These are phyloP conservation scores for Metopia argyrocephala DNA, from an alignment of 2,888 invertebrate species.

Conservation along the genomic window DNA sequence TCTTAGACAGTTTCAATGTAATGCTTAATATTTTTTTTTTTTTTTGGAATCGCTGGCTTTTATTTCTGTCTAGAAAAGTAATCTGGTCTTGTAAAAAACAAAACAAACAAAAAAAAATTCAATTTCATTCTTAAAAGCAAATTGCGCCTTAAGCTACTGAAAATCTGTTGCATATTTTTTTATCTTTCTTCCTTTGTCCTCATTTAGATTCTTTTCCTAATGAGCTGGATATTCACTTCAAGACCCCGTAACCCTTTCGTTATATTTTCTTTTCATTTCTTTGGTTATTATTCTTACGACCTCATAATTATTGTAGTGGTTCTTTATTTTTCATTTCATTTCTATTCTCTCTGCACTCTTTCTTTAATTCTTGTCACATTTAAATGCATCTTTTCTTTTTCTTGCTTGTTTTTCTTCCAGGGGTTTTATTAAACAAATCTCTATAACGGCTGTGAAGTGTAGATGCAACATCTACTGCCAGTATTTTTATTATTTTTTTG, in stretches of 20 bases:
- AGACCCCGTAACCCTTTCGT: not conserved
- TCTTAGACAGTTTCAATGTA: not conserved
- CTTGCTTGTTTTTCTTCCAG: not conserved
- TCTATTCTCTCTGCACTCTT: not conserved
- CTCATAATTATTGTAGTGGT: constrained; percentile 51
- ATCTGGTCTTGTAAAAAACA: too few species aligned
- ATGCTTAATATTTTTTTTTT: not conserved
- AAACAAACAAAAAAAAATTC: too few species aligned
- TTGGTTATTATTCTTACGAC: constrained; percentile 39
- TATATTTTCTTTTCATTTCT: not conserved
- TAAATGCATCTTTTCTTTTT: not conserved
- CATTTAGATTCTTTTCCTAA: not conserved
- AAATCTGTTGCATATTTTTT: not conserved
- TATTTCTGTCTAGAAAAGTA: not conserved
- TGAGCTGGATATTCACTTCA: not conserved
- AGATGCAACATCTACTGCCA: not conserved
- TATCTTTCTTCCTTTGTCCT: not conserved
- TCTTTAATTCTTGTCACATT: not conserved
- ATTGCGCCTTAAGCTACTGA: not conserved
- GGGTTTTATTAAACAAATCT: not conserved
- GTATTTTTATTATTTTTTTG: not conserved
- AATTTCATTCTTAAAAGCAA: not conserved
- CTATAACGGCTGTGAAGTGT: not conserved
- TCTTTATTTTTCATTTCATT: not conserved
- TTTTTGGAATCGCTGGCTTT: not conserved